Evolutionary conservation across 2,888 invertebrate species (phyloP).

Genomic region (Sialis fuliginosa): DNA sequence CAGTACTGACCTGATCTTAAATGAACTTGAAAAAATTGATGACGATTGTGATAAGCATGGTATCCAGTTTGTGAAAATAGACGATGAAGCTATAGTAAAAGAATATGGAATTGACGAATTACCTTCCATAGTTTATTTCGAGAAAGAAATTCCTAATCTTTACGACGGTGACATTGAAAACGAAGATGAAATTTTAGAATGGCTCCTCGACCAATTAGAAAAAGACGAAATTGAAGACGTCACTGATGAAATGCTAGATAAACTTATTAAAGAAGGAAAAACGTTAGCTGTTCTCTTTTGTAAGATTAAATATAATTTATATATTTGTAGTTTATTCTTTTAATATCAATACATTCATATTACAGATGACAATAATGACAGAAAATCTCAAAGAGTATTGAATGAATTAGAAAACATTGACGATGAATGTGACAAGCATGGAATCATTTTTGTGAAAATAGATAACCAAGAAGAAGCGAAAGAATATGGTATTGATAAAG

Average conservation of each 20-base stretch:
- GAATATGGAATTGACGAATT: slow-evolving; percentile 70
- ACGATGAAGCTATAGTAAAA: slow-evolving; percentile 64
- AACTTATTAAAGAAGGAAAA: slow-evolving; percentile 73
- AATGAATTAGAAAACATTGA: slow-evolving; percentile 86
- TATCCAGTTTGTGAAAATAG: slow-evolving; percentile 86
- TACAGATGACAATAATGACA: slow-evolving; percentile 76
- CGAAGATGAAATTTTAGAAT: slow-evolving; percentile 75
- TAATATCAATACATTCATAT: slow-evolving; percentile 5
- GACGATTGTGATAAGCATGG: slow-evolving; percentile 85
- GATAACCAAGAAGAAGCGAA: slow-evolving; percentile 78
- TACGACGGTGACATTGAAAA: slow-evolving; percentile 81
- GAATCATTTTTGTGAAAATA: slow-evolving; percentile 82
- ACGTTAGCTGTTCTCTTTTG: slow-evolving; percentile 81
- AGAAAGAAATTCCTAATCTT: slow-evolving; percentile 81
- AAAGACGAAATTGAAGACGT: slow-evolving; percentile 91
- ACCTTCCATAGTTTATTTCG: slow-evolving; percentile 82
- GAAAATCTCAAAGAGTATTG: slow-evolving; percentile 67
- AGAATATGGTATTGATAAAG: slow-evolving; percentile 79
- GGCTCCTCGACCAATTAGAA: slow-evolving; percentile 74
- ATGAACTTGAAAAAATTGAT: slow-evolving; percentile 81
- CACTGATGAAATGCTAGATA: slow-evolving; percentile 85
- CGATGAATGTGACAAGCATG: slow-evolving; percentile 77
- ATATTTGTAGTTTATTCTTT: neutral
- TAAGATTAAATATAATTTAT: slow-evolving; percentile 29
- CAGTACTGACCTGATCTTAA: slow-evolving; percentile 69